Percentiles rank a stretch among this genome's conserved stretches.
Conservation (phyloP, 2,113 vertebrate species). For the Pelusios castaneus region DNA sequence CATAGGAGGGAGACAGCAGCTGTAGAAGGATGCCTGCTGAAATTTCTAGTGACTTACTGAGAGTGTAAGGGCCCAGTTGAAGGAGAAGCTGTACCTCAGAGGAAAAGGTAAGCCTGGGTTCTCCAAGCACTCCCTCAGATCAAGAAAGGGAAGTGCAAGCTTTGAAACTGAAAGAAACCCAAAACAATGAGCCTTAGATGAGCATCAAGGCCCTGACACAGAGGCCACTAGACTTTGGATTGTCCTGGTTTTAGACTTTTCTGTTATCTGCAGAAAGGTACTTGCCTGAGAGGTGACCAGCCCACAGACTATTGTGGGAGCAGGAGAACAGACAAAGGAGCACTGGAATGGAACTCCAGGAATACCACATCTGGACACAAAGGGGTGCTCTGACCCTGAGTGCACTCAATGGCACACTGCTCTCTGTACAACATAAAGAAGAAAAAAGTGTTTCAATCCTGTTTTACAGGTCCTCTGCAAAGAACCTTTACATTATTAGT, state of each 20-base stretch:
- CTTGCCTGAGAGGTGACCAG: background rate
- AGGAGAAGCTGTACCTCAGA: background rate
- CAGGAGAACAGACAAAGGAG: background rate
- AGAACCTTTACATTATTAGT: background rate
- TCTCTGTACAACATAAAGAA: background rate
- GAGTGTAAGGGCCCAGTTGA: background rate
- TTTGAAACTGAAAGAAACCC: background rate
- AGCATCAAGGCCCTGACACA: no score
- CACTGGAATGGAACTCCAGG: background rate
- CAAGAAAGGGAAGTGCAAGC: no score
- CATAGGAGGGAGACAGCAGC: background rate
- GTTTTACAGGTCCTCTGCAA: background rate
- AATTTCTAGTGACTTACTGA: no score
- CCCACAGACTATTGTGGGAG: no score
- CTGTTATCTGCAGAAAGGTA: background rate
- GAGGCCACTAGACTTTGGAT: background rate
- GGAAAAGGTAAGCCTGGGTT: background rate
- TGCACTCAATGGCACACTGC: background rate
- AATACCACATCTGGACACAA: background rate
- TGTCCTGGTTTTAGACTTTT: background rate
- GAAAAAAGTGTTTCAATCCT: background rate
- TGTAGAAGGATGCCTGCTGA: background rate
- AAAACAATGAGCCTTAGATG: background rate
- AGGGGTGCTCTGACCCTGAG: background rate
- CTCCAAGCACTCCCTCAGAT: no score